Evolutionary conservation across 2,888 invertebrate species (phyloP).

Genomic region (Fabriciana adippe): DNA sequence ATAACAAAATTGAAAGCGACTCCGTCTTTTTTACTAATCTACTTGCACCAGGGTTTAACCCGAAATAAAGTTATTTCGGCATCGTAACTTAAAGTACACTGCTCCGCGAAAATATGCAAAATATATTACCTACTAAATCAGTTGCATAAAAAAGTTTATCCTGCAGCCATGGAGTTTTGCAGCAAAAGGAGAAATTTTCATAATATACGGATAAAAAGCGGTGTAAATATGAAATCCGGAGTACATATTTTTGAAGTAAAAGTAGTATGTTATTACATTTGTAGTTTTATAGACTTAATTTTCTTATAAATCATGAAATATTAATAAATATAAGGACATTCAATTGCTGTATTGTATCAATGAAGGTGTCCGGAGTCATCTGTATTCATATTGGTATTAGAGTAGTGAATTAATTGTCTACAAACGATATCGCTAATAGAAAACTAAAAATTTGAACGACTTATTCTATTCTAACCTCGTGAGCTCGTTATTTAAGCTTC

Average conservation of each 20-base stretch:
- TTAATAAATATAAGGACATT: too few species aligned
- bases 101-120: slow-evolving; percentile 49
- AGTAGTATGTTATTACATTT: slow-evolving; percentile 23
- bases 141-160: slow-evolving; percentile 47
- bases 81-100: slow-evolving; percentile 53
- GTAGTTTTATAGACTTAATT: neutral
- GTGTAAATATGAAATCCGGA: slow-evolving; percentile 41
- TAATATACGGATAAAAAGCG: slow-evolving; percentile 43
- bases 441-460: too few species aligned
- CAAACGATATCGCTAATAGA: too few species aligned
- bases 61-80: slow-evolving; percentile 61
- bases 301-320: too few species aligned
- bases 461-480: too few species aligned
- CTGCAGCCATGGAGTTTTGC: slow-evolving; percentile 47
- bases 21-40: slow-evolving; percentile 17
- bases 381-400: too few species aligned
- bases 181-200: slow-evolving; percentile 44
- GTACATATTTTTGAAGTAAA: slow-evolving; percentile 35
- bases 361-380: too few species aligned
- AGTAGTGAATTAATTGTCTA: too few species aligned
- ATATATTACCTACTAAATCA: slow-evolving; percentile 55
- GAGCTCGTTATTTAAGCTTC: too few species aligned
- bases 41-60: slow-evolving; percentile 50
- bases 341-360: neutral
- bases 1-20: slow-evolving; percentile 20